Evolutionary conservation across 37 sponge, comb jelly and placozoan genomes (phyloP), one percentile per base, ranked within the genome.

Genomic region (Halichondria panicea): DNA sequence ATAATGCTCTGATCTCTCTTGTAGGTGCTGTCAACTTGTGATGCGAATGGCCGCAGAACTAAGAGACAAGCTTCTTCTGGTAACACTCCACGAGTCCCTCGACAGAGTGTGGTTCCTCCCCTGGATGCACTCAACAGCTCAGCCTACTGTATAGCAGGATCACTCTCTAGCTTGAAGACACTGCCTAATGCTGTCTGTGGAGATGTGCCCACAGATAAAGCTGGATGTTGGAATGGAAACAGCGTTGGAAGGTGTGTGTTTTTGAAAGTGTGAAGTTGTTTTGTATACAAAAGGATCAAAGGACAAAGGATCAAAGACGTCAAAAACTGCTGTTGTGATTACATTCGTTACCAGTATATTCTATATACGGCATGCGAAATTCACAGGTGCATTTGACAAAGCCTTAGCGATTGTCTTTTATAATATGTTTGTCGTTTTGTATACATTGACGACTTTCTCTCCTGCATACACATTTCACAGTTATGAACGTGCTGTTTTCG

Each of bases 141-240:
- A 8, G 83, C 83, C 58, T 56, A 74, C 68, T 82, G 83, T 43
- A 44, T 66, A 40, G 0, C 0, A 27, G 57, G 42, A 13, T 6
- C 37, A n/a, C 21, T 42, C 13, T 2, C 43, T 11, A 36, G 64
- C 41, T 66, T 82, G 37, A 44, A 30, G 3, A 6, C 1, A 19
- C 37, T 80, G 34, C 71, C 80, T 7, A 62, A 80, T 15, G 27
- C 34, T 4, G 28, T 70, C 27, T 80, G 80, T 25, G 63, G 63
- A 2, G 31, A 22, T 22, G 25, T 13, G 4, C 28, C 6, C 12
- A 27, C 74, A 30, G 43, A 19, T 0, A 81, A 81, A 25, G n/a
- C 32, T 15, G 24, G 75, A 1, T 83, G 83, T 59, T 83, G 83
- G 83, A 83, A 66, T 57, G 83, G 83, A 30, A 54, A 15, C 21